Conservation (phyloP, 2,113 vertebrate species). For the Pongo abelii region DNA sequence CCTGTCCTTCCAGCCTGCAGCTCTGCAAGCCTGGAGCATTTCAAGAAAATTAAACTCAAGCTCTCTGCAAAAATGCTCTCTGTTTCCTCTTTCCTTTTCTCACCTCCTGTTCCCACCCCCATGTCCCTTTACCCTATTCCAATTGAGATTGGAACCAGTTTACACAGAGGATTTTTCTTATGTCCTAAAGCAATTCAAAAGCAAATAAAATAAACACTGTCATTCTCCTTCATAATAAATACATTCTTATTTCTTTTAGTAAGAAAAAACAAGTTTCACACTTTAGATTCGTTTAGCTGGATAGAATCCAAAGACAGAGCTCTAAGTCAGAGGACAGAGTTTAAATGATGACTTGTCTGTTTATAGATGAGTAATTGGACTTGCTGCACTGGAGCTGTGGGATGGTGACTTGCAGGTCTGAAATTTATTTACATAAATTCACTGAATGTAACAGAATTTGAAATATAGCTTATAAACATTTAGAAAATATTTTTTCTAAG, state of each 20-base stretch:
- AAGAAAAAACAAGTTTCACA: slow-evolving; percentile 47
- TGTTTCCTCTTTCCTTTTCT: neutral
- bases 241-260: slow-evolving; percentile 9
- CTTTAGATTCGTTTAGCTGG: slow-evolving; percentile 76
- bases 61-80: neutral
- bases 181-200: neutral
- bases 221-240: neutral
- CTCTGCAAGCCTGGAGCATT: slow-evolving; percentile 11
- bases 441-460: slow-evolving; percentile 74
- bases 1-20: neutral
- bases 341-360: slow-evolving; percentile 80
- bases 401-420: slow-evolving; percentile 69
- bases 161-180: neutral
- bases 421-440: slow-evolving; percentile 83
- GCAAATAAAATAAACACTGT: slow-evolving; percentile 21
- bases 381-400: slow-evolving; percentile 46
- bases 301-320: slow-evolving; percentile 69
- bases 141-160: neutral
- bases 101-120: neutral
- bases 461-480: slow-evolving; percentile 81
- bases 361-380: slow-evolving; percentile 78
- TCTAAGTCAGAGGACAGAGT: neutral
- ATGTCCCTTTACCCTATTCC: neutral
- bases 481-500: slow-evolving; percentile 67
- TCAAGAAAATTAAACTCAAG: neutral